Percentiles rank a stretch among this genome's conserved stretches.
These are phyloP conservation scores for Pachyseris speciosa DNA, from an alignment of 64 coral and sea anemone genomes.

Conservation along the genomic window DNA sequence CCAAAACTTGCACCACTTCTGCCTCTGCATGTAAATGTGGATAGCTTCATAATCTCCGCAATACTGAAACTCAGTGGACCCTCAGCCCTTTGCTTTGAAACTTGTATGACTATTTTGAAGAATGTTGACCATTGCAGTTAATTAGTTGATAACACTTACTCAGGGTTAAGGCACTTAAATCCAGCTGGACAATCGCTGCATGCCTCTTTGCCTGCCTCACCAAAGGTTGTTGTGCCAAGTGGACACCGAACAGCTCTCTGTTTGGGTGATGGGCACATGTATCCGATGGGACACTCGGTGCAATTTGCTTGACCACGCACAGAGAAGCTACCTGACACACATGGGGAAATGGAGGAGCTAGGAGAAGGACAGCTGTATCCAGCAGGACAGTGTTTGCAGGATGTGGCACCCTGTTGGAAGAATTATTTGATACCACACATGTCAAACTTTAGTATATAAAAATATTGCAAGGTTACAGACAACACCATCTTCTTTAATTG, in stretches of 20 bases:
- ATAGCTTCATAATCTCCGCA: no score
- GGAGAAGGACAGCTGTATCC: conserved; percentile 88
- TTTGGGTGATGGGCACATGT: conserved; percentile 76
- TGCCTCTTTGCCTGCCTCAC: conserved; percentile 45
- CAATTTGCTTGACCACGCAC: conserved; percentile 82
- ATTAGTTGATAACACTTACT: conserved; percentile 54
- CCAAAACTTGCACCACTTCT: no score
- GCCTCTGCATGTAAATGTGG: no score
- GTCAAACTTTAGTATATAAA: no score
- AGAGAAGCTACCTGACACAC: conserved; percentile 82
- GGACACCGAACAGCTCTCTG: conserved; percentile 77
- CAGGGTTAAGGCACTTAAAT: conserved; percentile 72
- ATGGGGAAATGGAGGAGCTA: conserved; percentile 37
- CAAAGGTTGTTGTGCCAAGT: conserved; percentile 84
- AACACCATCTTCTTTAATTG: no score
- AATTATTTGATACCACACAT: no score
- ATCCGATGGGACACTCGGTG: conserved; percentile 88
- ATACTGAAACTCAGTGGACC: no score
- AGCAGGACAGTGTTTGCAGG: conserved; percentile 86
- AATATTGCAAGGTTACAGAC: no score
- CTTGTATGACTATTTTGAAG: no score
- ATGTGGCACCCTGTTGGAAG: conserved; percentile 71
- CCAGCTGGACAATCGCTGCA: conserved; percentile 93
- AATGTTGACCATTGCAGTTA: neutral
- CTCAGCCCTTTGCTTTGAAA: no score